These are phyloP conservation scores for Todus mexicanus DNA, from an alignment of 2,797 vertebrate species.

Conservation along the genomic window DNA sequence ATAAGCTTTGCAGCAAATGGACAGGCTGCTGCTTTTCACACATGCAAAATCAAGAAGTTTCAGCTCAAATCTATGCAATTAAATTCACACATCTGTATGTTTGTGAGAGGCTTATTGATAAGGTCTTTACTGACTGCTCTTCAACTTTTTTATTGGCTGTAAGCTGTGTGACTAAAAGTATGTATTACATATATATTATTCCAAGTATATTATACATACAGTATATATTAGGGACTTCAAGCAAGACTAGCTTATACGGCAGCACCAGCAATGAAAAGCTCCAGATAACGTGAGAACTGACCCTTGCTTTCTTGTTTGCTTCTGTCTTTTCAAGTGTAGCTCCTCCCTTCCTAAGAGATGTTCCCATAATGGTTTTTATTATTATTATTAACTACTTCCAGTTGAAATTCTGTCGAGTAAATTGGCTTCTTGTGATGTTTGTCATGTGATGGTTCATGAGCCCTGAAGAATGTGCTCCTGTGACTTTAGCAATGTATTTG, in stretches of 20 bases:
- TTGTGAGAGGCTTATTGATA: not conserved
- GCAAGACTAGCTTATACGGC: not conserved
- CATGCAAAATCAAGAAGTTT: not conserved
- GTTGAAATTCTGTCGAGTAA: conserved; percentile 37
- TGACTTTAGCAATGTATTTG: conserved; percentile 23
- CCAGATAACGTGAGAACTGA: not conserved
- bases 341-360: not conserved
- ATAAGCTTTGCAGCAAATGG: not conserved
- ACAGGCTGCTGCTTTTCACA: not conserved
- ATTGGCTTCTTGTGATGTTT: conserved; percentile 42
- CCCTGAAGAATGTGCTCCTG: conserved; percentile 43
- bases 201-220: no score
- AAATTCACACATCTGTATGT: not conserved
- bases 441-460: conserved; percentile 53
- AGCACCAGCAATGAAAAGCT: not conserved
- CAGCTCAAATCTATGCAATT: not conserved
- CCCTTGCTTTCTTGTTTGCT: not conserved
- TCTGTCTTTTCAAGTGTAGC: not conserved
- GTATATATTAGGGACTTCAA: not conserved
- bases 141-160: not conserved
- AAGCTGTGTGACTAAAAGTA: not conserved
- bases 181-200: no score
- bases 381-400: not conserved
- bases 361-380: not conserved
- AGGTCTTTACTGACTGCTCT: not conserved